phyloP scores from a whole-genome alignment of 2,888 invertebrate genomes.

The Metacarcinus magister region DNA sequence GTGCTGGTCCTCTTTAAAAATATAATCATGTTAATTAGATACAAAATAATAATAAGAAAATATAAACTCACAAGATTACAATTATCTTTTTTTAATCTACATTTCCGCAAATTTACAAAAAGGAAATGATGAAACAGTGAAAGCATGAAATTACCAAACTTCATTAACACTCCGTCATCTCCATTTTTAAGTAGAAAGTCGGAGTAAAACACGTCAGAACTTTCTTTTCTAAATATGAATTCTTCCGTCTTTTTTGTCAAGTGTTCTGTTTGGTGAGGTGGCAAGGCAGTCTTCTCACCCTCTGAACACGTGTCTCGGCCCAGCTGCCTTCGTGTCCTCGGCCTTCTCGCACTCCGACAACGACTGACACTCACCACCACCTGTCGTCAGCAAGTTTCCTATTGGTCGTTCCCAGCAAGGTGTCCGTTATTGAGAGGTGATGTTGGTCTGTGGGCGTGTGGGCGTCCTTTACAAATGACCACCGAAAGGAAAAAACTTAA shows the following conservation, averaged over 20 bases:
- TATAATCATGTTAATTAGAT: not conserved
- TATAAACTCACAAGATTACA: too few relatives aligned
- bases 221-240: not conserved
- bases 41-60: not conserved
- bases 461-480: too few relatives aligned
- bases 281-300: not conserved
- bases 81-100: not conserved
- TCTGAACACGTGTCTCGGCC: not conserved
- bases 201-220: not conserved
- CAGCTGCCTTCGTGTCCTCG: not conserved
- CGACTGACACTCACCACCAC: not conserved
- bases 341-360: not conserved
- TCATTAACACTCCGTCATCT: not conserved
- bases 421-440: not conserved
- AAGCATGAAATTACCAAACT: not conserved
- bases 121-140: not conserved
- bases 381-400: not conserved
- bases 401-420: not conserved
- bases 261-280: too few relatives aligned
- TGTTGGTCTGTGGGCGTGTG: too few relatives aligned
- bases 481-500: too few relatives aligned
- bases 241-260: too few relatives aligned
- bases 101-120: not conserved
- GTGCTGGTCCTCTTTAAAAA: not conserved
- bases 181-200: not conserved